These are phyloP conservation scores for Ochotona princeps DNA, from an alignment of 2,113 vertebrate genomes.

Conservation along the genomic window DNA sequence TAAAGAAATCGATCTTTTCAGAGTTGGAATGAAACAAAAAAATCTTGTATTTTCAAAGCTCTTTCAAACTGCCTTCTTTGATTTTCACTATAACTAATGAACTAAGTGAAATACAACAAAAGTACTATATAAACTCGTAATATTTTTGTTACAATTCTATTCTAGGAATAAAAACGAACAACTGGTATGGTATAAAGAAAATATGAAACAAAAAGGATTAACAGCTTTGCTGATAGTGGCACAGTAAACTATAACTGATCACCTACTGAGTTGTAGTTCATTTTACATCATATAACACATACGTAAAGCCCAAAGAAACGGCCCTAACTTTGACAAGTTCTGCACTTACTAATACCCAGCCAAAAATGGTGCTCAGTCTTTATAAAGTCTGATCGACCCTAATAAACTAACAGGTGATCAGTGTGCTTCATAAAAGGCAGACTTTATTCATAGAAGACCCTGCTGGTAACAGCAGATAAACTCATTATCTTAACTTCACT, in stretches of 20 bases:
- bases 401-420: constrained; percentile 24
- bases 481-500: background rate
- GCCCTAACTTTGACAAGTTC: background rate
- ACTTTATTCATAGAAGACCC: background rate
- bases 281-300: background rate
- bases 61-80: constrained; percentile 48
- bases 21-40: constrained; percentile 61
- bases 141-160: constrained; percentile 54
- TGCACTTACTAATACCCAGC: constrained; percentile 22
- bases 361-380: background rate
- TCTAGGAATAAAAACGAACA: constrained; percentile 28
- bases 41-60: constrained; percentile 50
- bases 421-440: background rate
- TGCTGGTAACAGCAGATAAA: background rate
- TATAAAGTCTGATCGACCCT: background rate
- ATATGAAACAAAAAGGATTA: background rate
- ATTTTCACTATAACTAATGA: constrained; percentile 22
- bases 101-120: constrained; percentile 57
- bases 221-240: constrained; percentile 5
- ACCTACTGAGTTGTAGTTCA: background rate
- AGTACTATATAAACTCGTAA: constrained; percentile 37
- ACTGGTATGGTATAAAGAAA: constrained; percentile 50
- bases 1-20: constrained; percentile 21
- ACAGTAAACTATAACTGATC: background rate
- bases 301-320: constrained; percentile 5